Evolutionary conservation across 2,113 vertebrate species (phyloP), one percentile per base, ranked within the genome.

Genomic region (Setophaga coronata): DNA sequence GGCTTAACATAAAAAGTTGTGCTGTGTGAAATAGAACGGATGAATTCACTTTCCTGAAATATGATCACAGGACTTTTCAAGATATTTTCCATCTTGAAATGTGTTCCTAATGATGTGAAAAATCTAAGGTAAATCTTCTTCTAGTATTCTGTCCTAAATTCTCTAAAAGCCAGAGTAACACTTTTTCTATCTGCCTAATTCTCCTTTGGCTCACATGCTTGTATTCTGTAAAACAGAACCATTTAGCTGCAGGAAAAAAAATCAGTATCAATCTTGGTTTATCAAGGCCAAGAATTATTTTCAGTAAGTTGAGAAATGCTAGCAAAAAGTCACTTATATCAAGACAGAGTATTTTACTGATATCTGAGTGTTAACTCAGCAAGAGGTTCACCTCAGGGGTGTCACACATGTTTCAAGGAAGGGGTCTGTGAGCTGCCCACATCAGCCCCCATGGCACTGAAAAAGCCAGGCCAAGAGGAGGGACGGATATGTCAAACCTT

Each of bases 251-350:
- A 17, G 13, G 7, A 2, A 17, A 64, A 67, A 72, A 66, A 50
- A 10, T 5, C 29, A 23, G 9, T n/a, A 58, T 28, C 23, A 74
- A 8, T 58, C 69, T 84, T 71, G 9, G 5, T 86, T 82, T 70
- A 72, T n/a, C n/a, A 87, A 86, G 34, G 73, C 25, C 23, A 71
- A 84, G 14, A 89, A 70, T 57, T 67, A 61, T 69, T 77, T 62
- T 65, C 40, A 80, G 58, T 48, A 86, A 87, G 38, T 34, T 86
- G 53, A 83, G 12, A 58, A 89, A 88, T 74, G 61, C 7, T 56
- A 87, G 21, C 19, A 87, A 67, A 78, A 91, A 60, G 23, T 76
- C 19, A 34, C 7, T 8, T 18, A n/a, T 31, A 29, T 61, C 0
- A 0, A 54, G 40, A 58, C 20, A 80, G 19, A 88, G 25, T 24